Percentiles rank a stretch among this genome's conserved stretches.
phyloP scores from a whole-genome alignment of 2,888 invertebrate species.

The Apocheima hispidaria region DNA sequence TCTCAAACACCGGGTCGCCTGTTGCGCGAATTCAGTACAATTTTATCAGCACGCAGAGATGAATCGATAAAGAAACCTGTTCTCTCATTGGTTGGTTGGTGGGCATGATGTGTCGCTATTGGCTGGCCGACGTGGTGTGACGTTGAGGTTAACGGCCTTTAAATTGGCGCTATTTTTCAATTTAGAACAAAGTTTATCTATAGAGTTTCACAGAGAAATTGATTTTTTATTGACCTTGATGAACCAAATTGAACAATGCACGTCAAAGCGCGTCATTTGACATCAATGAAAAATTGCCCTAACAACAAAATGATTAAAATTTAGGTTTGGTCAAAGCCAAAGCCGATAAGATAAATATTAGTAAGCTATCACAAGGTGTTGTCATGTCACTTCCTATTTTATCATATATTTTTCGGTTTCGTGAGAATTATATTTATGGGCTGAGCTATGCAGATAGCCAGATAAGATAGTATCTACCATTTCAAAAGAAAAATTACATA shows the following conservation, averaged over 20 bases:
- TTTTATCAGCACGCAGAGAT: constrained; percentile 56
- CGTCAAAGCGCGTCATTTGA: not conserved
- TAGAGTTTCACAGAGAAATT: constrained; percentile 7
- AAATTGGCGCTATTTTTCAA: constrained; percentile 74
- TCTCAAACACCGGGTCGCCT: constrained; percentile 10
- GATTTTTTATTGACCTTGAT: constrained; percentile 20
- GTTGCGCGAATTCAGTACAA: constrained; percentile 49
- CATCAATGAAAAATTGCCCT: not conserved
- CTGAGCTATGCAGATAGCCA: not conserved
- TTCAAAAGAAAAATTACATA: not conserved
- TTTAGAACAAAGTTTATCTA: constrained; percentile 54
- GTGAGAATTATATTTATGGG: constrained; percentile 23
- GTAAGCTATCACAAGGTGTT: not conserved
- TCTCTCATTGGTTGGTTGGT: constrained; percentile 61
- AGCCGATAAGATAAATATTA: constrained; percentile 4
- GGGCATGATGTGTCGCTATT: constrained; percentile 66
- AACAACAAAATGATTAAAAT: not conserved
- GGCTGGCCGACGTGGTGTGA: constrained; percentile 60
- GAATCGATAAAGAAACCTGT: constrained; percentile 63
- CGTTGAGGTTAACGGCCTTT: constrained; percentile 73
- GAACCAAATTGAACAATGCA: not conserved
- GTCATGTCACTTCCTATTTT: constrained; percentile 14
- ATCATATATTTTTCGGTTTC: constrained; percentile 12
- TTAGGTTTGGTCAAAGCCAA: not conserved
- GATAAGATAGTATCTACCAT: constrained; percentile 10